Base-by-base conservation (phyloP, 2,797 vertebrate species). In the Balearica regulorum region DNA sequence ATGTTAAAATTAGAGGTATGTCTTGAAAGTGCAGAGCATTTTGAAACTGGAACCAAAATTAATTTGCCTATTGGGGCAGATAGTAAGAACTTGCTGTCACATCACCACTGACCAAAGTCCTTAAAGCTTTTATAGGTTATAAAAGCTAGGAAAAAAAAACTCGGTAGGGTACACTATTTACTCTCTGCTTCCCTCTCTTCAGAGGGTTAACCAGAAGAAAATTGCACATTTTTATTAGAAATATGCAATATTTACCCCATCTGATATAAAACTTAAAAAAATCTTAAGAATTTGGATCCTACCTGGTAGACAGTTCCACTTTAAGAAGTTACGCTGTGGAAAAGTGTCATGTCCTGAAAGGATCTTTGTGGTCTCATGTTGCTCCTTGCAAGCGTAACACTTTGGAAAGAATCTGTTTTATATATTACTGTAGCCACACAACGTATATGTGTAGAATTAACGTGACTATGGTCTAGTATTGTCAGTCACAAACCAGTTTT, bases 191-290 rank as follows among this genome's bases (percentile, higher is more conserved):
- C 70, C 29, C 68, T 87, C 71, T 68, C 57, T 91, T 94, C 64
- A 54, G 92, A 90, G 93, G 68, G 69, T 82, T 93, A 87, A 79
- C 77, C 41, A 89, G 87, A 94, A 96, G 65, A 95, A 96, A 92
- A 83, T 94, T 97, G 97, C 97, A 98, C 95, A 91, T 81, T 91
- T 86, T n/a, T 96, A 87, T 94, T n/a, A 68, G 88, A 96, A 92
- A 87, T 95, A 97, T 96, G 96, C 96, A 97, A 94, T 97, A 93
- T 87, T 91, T 93, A 83, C 58, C 76, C 90, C 73, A 77, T 93
- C 87, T 79, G 62, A 53, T 95, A 84, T 1, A 80, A 89, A 95
- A 84, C 22, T 46, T 66, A 69, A 90, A 37, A 37, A 37, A 87
- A 54, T 39, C 41, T 60, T 51, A 90, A 84, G 66, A 83, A 83